Base-by-base conservation (phyloP, 2,888 invertebrate genomes). In the Cybosia mesomella region DNA sequence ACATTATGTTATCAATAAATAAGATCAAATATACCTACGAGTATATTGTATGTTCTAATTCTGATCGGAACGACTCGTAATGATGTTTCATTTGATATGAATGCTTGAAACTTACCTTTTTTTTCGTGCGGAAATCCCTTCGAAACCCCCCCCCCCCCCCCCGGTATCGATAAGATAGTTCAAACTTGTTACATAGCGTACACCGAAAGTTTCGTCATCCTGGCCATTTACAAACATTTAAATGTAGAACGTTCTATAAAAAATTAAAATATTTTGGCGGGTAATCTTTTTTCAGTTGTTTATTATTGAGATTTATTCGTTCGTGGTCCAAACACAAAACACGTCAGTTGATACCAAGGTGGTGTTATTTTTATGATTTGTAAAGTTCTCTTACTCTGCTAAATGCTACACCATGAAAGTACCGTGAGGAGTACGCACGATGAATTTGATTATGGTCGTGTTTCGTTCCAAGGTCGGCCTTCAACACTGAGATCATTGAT, bases 31-130 rank as follows among this genome's bases (percentile, higher is more conserved):
- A 55, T 22, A 55, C 24, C n/a, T n/a, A n/a, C n/a, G n/a, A n/a
- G n/a, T n/a, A n/a, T n/a, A 49, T 49, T 49, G 9, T 49, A 55
- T 15, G 55, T 13, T 8, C 24, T 55, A 55, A 55, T 55, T 55
- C 7, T 24, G 24, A 28, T 15, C 28, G 55, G 15, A 15, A 28
- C 24, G 15, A 28, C 28, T 24, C 15, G 55, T 55, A 54, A 54
- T 54, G 24, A 55, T 28, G 18, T 28, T 55, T 55, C 24, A 55
- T 22, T 55, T 49, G 49, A 49, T 49, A 49, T 49, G n/a, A 49
- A 49, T 49, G 49, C 49, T 9, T n/a, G n/a, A n/a, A n/a, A n/a
- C n/a, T n/a, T n/a, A n/a, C n/a, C n/a, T n/a, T n/a, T n/a, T n/a
- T n/a, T n/a, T n/a, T n/a, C n/a, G n/a, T n/a, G n/a, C n/a, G n/a